These are phyloP conservation scores for Porphyrio hochstetteri DNA, from an alignment of 2,113 vertebrate genomes.

Conservation along the genomic window DNA sequence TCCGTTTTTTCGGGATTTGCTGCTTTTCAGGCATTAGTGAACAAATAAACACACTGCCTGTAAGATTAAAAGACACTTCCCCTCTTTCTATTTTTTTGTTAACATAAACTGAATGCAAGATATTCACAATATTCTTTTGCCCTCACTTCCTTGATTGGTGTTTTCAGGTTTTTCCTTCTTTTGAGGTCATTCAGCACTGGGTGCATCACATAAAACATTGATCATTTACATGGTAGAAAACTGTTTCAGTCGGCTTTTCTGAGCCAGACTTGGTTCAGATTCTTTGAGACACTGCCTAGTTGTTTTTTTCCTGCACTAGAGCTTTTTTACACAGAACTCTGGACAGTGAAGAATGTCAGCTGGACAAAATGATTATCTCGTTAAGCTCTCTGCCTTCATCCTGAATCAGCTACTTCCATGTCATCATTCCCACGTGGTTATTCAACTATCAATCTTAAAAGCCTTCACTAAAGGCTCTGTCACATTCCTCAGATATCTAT, in stretches of 20 bases:
- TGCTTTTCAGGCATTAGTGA: background rate
- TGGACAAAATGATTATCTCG: background rate
- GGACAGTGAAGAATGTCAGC: background rate
- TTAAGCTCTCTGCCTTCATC: constrained; percentile 17
- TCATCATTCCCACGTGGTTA: background rate
- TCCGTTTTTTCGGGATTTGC: background rate
- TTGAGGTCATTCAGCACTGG: background rate
- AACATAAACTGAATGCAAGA: background rate
- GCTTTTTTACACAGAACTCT: background rate
- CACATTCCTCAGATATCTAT: background rate
- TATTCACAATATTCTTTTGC: background rate
- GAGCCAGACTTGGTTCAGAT: background rate
- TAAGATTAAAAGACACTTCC: background rate
- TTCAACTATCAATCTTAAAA: constrained; percentile 7
- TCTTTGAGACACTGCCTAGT: background rate
- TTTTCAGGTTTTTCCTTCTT: background rate
- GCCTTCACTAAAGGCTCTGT: background rate
- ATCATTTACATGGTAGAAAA: background rate
- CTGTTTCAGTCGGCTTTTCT: background rate
- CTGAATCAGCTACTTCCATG: constrained; percentile 4
- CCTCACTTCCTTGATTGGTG: background rate
- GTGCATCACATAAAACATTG: background rate
- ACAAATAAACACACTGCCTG: background rate
- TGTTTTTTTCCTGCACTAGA: background rate
- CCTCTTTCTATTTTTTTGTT: background rate